These are phyloP conservation scores for Archivesica marissinica DNA, from an alignment of 1,140 invertebrate genomes.

Conservation along the genomic window DNA sequence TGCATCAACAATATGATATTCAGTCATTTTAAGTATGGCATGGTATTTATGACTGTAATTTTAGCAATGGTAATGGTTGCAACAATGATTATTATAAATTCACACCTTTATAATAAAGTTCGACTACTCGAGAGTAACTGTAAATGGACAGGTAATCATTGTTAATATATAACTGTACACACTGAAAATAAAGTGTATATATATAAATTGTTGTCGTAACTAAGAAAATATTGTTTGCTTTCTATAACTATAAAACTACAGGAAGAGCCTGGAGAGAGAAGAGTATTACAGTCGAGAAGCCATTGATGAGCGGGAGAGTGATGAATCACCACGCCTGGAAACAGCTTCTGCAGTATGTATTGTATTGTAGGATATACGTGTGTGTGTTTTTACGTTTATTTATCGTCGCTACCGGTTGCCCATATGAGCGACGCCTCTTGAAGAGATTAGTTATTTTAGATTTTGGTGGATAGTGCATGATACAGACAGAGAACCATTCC, in stretches of 20 bases:
- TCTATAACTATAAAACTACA: conserved; percentile 1
- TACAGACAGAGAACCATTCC: too few relatives aligned
- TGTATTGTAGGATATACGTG: too few relatives aligned
- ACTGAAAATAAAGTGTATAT: background rate
- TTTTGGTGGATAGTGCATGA: too few relatives aligned
- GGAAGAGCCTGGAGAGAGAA: conserved; percentile 45
- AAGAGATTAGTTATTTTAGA: too few relatives aligned
- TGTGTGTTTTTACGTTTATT: too few relatives aligned
- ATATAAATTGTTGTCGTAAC: background rate
- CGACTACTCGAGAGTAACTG: background rate
- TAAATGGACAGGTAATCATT: too few relatives aligned
- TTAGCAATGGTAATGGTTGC: background rate
- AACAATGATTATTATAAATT: background rate
- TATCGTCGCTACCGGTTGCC: too few relatives aligned
- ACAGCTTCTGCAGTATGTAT: conserved; percentile 44
- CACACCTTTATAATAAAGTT: background rate
- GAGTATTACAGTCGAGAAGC: conserved; percentile 45
- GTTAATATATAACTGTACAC: too few relatives aligned
- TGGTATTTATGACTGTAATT: too few relatives aligned
- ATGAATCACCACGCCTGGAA: conserved; percentile 21
- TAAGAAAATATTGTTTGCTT: background rate
- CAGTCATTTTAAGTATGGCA: too few relatives aligned
- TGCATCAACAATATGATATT: too few relatives aligned
- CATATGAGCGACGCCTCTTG: too few relatives aligned
- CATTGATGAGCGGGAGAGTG: conserved; percentile 16